Percentiles rank a stretch among this genome's conserved stretches.
Conservation (phyloP, 2,888 invertebrate genomes). For the Orthosia gothica region DNA sequence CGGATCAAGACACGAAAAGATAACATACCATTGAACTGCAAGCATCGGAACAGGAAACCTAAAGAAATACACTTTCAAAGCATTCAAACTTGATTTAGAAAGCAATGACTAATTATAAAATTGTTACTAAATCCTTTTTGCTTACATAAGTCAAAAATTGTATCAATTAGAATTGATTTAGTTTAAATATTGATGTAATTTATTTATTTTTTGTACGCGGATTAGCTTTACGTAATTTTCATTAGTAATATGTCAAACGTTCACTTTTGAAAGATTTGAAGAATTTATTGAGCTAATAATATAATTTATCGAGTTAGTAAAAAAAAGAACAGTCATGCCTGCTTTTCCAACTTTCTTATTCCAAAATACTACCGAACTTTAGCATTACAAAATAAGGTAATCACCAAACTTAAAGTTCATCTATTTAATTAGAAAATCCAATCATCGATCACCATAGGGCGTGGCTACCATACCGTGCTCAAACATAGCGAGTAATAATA, state of each 20-base stretch:
- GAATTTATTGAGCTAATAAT: neutral
- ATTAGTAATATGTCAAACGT: slow-evolving; percentile 24
- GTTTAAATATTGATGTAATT: slow-evolving; percentile 42
- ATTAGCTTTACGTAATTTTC: slow-evolving; percentile 26
- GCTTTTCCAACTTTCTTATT: neutral
- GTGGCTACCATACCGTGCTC: slow-evolving; percentile 60
- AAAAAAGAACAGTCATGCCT: neutral
- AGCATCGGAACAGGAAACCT: slow-evolving; percentile 64
- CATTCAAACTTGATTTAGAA: slow-evolving; percentile 65
- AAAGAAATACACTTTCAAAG: slow-evolving; percentile 70
- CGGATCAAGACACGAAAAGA: slow-evolving; percentile 75
- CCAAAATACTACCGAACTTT: slow-evolving; percentile 2
- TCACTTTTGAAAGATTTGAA: slow-evolving; percentile 18
- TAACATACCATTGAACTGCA: slow-evolving; percentile 52
- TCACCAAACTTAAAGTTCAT: slow-evolving; percentile 60
- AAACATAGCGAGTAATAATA: slow-evolving; percentile 67
- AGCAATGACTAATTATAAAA: slow-evolving; percentile 53
- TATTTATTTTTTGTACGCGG: slow-evolving; percentile 11
- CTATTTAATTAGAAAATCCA: slow-evolving; percentile 65
- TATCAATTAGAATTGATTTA: slow-evolving; percentile 49
- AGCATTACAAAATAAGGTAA: slow-evolving; percentile 25
- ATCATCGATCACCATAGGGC: slow-evolving; percentile 79
- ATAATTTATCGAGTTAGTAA: no score
- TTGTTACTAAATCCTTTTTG: slow-evolving; percentile 42
- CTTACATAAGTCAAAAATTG: slow-evolving; percentile 51